Base-by-base conservation (phyloP, 2,797 vertebrate species). In the Coregonus sp. region DNA sequence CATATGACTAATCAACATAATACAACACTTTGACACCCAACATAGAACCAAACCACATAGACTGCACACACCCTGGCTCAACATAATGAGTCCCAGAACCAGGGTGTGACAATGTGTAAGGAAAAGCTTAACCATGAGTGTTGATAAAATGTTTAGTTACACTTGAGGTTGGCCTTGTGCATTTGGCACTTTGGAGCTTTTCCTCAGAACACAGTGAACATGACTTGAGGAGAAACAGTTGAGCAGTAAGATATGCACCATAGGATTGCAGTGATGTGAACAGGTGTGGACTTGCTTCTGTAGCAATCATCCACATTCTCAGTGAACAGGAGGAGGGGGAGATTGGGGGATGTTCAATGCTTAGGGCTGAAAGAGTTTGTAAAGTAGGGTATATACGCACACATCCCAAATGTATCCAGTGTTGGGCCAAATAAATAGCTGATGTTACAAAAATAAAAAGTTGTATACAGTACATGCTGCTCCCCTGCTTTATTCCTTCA, bases 261-360 rank as follows among this genome's bases (percentile, higher is more conserved):
- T 47, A 47, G 40, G 40, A 47, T 47, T 47, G 40, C 40, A 82
- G 61, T 77, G 47, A 1, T 4, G 18, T 78, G 68, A 84, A 84
- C 90, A 82, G 70, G 91, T 87, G 72, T 29, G 67, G 81, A 59
- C 91, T 65, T 77, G 92, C 59, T 54, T 50, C 56, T 74, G 16
- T 63, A 3, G 31, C 40, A 18, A 1, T 16, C 37, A 72, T 40
- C 16, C 65, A 66, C 78, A 86, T 88, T 89, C 86, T 70, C 86
- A 66, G 16, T 12, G 12, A 25, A 18, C 33, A 51, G 12, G 15
- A 3, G 31, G 3, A 47, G 56, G 6, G 47, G 40, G 3, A 9
- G 40, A 67, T 16, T 5, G 29, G 65, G 65, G 65, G 14, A 68
- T 68, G 31, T 33, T 16, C 29, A 47, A 15, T 47, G 40, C 29